These are phyloP conservation scores for fruit fly (Drosophila melanogaster) DNA, from an alignment of 1,140 invertebrate species.

Conservation along the genomic window DNA sequence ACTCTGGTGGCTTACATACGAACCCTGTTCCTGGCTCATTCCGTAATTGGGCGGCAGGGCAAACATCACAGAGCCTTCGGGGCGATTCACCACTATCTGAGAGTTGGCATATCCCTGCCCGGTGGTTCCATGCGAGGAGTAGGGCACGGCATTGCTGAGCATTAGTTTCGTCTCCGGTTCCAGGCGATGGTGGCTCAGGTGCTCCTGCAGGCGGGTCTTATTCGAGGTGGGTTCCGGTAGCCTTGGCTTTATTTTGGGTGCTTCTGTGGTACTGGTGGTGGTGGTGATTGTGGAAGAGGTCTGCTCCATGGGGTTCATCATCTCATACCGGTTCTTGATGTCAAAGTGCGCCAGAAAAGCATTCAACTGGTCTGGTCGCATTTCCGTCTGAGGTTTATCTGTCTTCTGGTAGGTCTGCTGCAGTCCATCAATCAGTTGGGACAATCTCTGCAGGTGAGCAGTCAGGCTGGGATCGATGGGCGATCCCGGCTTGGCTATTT, in stretches of 20 bases:
- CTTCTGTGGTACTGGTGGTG: constrained; percentile 13
- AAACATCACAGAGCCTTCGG: constrained; percentile 81
- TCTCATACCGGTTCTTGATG: constrained; percentile 74
- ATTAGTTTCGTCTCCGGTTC: constrained; percentile 76
- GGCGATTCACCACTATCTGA: constrained; percentile 83
- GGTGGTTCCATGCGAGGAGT: constrained; percentile 28
- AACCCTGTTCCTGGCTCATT: constrained; percentile 35
- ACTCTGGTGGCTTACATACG: constrained; percentile 25
- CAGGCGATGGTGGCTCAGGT: constrained; percentile 55
- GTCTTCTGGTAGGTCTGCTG: constrained; percentile 76
- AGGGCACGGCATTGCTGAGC: constrained; percentile 54
- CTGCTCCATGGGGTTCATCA: constrained; percentile 46
- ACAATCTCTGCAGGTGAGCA: constrained; percentile 77
- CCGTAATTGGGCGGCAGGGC: constrained; percentile 57
- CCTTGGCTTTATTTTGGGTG: constrained; percentile 15
- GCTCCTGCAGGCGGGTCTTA: constrained; percentile 65
- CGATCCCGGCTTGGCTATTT: constrained; percentile 28
- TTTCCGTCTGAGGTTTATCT: constrained; percentile 64
- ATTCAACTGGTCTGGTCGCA: constrained; percentile 82
- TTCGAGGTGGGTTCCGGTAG: constrained; percentile 42
- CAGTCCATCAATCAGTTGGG: constrained; percentile 82
- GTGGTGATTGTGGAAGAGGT: constrained; percentile 6
- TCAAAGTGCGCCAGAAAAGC: constrained; percentile 82
- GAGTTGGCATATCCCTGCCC: constrained; percentile 73
- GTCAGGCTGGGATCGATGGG: constrained; percentile 74